Base-by-base conservation (phyloP, 2,113 vertebrate genomes). In the Heterochromis multidens region DNA sequence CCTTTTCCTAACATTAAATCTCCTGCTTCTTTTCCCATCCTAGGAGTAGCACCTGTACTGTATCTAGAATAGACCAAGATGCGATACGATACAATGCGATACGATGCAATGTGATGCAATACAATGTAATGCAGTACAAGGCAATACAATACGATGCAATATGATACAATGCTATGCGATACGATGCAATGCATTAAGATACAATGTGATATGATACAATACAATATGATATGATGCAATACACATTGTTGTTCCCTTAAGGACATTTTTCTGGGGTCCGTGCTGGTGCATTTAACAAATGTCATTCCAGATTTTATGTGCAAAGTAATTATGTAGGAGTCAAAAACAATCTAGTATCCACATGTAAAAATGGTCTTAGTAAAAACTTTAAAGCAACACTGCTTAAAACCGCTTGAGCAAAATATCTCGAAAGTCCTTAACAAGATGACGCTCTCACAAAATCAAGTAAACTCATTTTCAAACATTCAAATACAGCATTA, bases 11-110 rank as follows among this genome's bases (percentile, higher is more conserved):
- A 67, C 12, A n/a, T 63, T 62, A 40, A 54, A 72, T 62, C 56
- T 49, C 27, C 10, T 33, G 9, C 37, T 46, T 65, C 27, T 76
- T 82, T n/a, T 91, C 74, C 78, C 77, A 52, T 12, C 35, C 25
- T 59, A 52, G 27, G 27, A 52, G 43, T 79, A 62, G 58, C 79
- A 33, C 67, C 23, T 54, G 59, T 81, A 85, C 52, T 58, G 63
- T 84, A 88, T 86, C 60, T 35, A 46, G 63, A 86, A 79, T 46
- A 62, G 59, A 89, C 89, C n/a, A 80, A 58, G 74, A 74, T 52
- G 19, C 0, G 2, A 21, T 74, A 1, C 40, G 25, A 9, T 46
- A 23, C 23, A 25, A 11, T 27, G 63, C 2, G 1, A 46, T 70
- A 46, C 46, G 14, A 46, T 70, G 23, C n/a, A 25, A 6, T 6